Evolutionary conservation across 2,888 invertebrate genomes (phyloP).

Genomic region (Himalopsyche anomala): DNA sequence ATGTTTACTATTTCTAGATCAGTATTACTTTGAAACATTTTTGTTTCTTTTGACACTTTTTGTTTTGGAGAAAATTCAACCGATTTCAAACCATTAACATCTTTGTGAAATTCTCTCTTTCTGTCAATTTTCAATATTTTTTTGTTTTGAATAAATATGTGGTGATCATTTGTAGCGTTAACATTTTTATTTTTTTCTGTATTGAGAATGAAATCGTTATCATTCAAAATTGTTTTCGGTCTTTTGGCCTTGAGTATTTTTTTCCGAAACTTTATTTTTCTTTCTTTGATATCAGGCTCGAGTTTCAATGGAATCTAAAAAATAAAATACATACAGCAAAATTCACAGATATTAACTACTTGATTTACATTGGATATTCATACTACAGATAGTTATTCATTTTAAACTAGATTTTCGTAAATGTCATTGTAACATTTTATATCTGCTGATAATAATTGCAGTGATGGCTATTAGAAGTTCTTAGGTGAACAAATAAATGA

Average conservation of each 20-base stretch:
- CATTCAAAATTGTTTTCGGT: neutral
- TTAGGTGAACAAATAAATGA: no score
- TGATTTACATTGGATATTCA: no score
- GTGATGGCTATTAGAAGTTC: no score
- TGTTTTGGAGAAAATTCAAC: neutral
- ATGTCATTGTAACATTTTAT: no score
- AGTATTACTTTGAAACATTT: neutral
- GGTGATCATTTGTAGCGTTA: neutral
- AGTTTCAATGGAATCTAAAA: conserved; percentile 55
- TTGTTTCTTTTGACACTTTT: conserved; percentile 45
- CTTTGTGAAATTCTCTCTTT: conserved; percentile 2
- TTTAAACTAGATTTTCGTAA: no score
- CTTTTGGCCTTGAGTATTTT: neutral
- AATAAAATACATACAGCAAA: neutral
- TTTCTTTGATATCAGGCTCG: conserved; percentile 50
- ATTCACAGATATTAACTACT: no score
- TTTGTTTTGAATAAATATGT: neutral
- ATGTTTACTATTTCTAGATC: neutral
- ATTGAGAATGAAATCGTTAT: neutral
- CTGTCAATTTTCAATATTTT: conserved; percentile 4
- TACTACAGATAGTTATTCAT: no score
- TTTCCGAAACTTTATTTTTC: neutral
- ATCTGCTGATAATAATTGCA: no score
- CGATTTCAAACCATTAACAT: neutral
- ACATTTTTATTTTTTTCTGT: neutral